Percentiles rank a stretch among this genome's conserved stretches.
phyloP scores from a whole-genome alignment of 2,888 invertebrate genomes.

The Bellardia bayeri region DNA sequence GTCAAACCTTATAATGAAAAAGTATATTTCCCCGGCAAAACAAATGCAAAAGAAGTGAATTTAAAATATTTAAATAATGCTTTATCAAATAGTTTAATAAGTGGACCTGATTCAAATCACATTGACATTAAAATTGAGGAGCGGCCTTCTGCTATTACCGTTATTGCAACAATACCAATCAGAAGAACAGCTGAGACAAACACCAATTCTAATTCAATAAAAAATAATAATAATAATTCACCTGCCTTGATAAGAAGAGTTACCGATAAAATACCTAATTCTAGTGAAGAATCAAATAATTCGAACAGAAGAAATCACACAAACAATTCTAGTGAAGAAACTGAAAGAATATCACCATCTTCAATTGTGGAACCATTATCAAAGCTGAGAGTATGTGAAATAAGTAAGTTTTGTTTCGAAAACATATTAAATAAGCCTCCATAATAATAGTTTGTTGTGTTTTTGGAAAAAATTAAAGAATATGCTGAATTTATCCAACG shows the following conservation, averaged over 20 bases:
- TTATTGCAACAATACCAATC: not conserved
- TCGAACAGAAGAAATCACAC: not conserved
- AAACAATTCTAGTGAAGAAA: not conserved
- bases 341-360: slow-evolving; percentile 5
- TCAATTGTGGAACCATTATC: not conserved
- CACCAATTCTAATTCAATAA: not conserved
- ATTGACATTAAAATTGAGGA: slow-evolving; percentile 6
- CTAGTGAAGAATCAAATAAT: not conserved
- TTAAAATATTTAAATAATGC: slow-evolving; percentile 22
- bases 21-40: slow-evolving; percentile 55
- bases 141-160: not conserved
- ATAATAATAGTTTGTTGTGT: not conserved
- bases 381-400: slow-evolving; percentile 76
- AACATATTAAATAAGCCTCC: not conserved
- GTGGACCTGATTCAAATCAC: slow-evolving; percentile 21
- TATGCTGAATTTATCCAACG: slow-evolving; percentile 81
- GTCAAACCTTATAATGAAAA: not conserved
- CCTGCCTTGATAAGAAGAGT: not conserved
- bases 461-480: slow-evolving; percentile 74
- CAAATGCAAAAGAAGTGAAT: slow-evolving; percentile 44
- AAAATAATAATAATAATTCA: not conserved
- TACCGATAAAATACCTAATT: not conserved
- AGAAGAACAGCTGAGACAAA: not conserved
- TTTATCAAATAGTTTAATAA: slow-evolving; percentile 9
- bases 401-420: slow-evolving; percentile 74